Conservation (phyloP, 2,113 vertebrate genomes). For the Callocephalon fimbriatum region DNA sequence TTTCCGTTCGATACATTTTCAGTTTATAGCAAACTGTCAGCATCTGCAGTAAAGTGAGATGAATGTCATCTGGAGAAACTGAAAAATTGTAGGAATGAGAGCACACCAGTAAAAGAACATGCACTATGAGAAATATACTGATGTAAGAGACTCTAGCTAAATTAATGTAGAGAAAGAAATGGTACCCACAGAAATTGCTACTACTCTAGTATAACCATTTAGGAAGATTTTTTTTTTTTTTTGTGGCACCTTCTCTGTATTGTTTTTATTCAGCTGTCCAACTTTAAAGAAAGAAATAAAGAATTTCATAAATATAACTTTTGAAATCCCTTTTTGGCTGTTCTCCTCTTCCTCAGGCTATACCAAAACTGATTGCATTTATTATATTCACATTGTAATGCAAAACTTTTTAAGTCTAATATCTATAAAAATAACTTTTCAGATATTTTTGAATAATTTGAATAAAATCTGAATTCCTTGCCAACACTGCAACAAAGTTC, state of each 20-base stretch:
- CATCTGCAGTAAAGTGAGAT: background rate
- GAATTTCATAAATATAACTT: background rate
- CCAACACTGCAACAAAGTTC: background rate
- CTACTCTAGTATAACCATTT: background rate
- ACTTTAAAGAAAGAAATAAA: background rate
- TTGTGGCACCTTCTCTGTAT: background rate
- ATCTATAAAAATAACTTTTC: background rate
- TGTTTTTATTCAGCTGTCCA: background rate
- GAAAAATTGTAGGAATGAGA: background rate
- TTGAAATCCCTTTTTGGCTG: background rate
- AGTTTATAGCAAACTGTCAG: background rate
- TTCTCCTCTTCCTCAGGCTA: background rate
- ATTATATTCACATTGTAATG: background rate
- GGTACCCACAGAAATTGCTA: background rate
- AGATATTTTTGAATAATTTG: background rate
- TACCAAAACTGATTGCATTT: background rate
- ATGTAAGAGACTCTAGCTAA: background rate
- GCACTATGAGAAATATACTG: background rate
- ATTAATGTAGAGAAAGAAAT: background rate
- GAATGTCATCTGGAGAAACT: background rate
- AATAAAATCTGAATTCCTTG: background rate
- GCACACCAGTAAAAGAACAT: background rate
- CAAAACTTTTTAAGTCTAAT: background rate
- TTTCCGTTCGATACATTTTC: background rate
- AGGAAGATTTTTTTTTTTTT: background rate